A percentile compares a stretch with the other conserved stretches of the same genome.
These are phyloP conservation scores for Anas bernieri DNA, from an alignment of 2,797 vertebrate species.

Conservation along the genomic window DNA sequence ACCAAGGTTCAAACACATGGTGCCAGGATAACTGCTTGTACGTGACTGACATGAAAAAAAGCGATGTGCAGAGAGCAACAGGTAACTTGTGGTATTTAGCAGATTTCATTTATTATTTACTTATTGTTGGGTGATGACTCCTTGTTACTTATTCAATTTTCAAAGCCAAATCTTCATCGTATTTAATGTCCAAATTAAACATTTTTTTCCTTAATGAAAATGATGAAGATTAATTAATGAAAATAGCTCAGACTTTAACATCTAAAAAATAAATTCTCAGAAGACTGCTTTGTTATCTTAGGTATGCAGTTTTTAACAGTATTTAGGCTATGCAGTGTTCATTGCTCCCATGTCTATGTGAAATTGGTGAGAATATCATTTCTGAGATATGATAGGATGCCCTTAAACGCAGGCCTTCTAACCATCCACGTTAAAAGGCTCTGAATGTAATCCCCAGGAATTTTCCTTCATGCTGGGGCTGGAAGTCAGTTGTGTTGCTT, in stretches of 20 bases:
- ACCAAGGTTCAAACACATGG: background rate
- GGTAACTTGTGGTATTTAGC: background rate
- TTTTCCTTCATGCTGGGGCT: background rate
- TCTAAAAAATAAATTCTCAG: background rate
- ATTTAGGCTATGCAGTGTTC: background rate
- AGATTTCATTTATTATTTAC: background rate
- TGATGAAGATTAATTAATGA: background rate
- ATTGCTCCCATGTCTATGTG: background rate
- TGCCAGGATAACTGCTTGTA: background rate
- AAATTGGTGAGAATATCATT: background rate
- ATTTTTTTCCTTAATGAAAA: background rate
- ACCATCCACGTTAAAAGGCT: background rate
- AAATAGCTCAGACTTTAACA: background rate
- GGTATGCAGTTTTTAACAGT: background rate
- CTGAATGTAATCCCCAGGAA: background rate
- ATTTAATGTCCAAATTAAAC: background rate
- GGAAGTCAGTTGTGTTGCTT: rapidly evolving
- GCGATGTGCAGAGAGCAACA: background rate
- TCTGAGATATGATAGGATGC: background rate
- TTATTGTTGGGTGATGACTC: background rate
- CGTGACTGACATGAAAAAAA: background rate
- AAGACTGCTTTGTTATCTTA: background rate
- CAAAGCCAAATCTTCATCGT: background rate
- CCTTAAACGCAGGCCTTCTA: background rate
- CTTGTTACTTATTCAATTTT: background rate